Evolutionary conservation across 1,140 invertebrate genomes (phyloP).

Genomic region (Platorchestia sp.): DNA sequence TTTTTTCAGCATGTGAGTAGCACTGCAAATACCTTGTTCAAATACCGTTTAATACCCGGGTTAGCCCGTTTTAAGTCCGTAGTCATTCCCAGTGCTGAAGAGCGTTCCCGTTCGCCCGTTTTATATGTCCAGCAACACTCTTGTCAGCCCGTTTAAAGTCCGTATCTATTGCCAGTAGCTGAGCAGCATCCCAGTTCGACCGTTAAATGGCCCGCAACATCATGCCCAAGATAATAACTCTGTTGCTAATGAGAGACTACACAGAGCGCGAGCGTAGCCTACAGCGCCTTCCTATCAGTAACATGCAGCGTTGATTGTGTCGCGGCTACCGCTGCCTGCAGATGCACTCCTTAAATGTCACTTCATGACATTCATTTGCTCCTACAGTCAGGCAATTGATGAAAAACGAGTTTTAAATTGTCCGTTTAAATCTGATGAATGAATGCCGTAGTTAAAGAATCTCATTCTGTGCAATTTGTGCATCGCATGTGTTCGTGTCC

Average conservation of each 20-base stretch:
- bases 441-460: conserved; percentile 1
- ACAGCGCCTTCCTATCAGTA: conserved; percentile 10
- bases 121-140: background rate
- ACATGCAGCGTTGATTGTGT: conserved; percentile 31
- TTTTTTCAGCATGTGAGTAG: no score
- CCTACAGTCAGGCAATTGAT: background rate
- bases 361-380: conserved; percentile 40
- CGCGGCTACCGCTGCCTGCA: conserved; percentile 13
- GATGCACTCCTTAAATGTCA: conserved; percentile 40
- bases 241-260: conserved; percentile 19
- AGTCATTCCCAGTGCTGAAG: background rate
- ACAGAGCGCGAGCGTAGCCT: background rate
- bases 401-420: conserved; percentile 42
- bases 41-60: background rate
- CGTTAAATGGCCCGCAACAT: conserved; percentile 3
- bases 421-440: background rate
- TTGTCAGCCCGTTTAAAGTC: background rate
- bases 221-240: conserved; percentile 24
- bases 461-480: background rate
- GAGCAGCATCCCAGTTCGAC: background rate
- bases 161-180: background rate
- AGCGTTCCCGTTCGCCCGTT: background rate
- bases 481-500: background rate
- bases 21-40: background rate
- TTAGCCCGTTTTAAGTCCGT: background rate